phyloP scores from a whole-genome alignment of 2,797 vertebrate genomes.

The Centropyge bicolor region DNA sequence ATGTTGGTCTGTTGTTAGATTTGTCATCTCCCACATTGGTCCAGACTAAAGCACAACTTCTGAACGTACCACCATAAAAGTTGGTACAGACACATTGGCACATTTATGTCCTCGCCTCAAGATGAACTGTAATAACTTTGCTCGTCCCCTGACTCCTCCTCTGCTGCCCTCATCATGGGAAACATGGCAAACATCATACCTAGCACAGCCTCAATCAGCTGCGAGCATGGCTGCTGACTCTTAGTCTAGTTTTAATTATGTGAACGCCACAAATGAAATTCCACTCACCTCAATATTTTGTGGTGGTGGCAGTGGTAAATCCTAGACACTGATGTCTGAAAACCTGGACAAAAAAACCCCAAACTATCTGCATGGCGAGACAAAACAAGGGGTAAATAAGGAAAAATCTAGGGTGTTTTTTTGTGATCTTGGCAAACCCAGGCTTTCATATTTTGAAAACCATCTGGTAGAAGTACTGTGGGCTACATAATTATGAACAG shows the following conservation, averaged over 20 bases:
- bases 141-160: neutral
- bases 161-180: neutral
- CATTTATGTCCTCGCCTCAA: neutral
- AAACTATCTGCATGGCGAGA: slow-evolving; percentile 16
- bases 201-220: neutral
- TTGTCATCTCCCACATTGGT: neutral
- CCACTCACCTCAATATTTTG: neutral
- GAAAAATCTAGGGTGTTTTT: slow-evolving; percentile 2
- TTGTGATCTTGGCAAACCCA: neutral
- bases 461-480: slow-evolving; percentile 1
- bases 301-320: neutral
- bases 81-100: neutral
- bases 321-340: slow-evolving; percentile 1
- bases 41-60: neutral
- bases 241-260: slow-evolving; percentile 1
- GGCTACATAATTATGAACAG: slow-evolving; percentile 49
- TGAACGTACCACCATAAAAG: neutral
- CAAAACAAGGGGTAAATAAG: neutral
- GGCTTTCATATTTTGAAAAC: slow-evolving; percentile 28
- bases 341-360: slow-evolving; percentile 3
- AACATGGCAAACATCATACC: neutral
- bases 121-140: neutral
- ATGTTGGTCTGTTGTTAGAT: neutral
- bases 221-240: neutral
- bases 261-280: neutral